phyloP scores from a whole-genome alignment of 1,140 invertebrate species.

The Trichonephila inaurata region DNA sequence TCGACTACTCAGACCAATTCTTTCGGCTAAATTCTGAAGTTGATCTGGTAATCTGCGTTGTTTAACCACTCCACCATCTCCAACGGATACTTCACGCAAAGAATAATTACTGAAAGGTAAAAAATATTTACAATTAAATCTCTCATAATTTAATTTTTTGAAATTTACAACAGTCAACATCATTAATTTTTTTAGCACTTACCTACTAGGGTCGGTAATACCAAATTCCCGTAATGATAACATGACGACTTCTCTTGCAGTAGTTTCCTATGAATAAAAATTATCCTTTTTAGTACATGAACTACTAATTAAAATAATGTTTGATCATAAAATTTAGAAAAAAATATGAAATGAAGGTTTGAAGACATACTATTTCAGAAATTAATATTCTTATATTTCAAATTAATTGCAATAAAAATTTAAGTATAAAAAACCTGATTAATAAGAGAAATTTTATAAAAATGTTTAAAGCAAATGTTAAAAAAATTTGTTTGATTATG shows the following conservation, averaged over 20 bases:
- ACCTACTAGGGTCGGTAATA: constrained; percentile 91
- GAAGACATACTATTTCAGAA: too few species aligned
- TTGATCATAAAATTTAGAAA: too few species aligned
- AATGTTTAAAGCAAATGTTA: too few species aligned
- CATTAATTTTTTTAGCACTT: constrained; percentile 48
- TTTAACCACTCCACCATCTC: constrained; percentile 95
- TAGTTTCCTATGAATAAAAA: constrained; percentile 88
- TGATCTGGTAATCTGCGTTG: constrained; percentile 96
- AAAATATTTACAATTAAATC: not conserved
- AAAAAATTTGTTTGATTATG: too few species aligned
- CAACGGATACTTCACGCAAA: constrained; percentile 96
- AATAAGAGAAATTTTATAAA: too few species aligned
- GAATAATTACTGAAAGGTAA: constrained; percentile 87
- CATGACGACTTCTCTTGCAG: constrained; percentile 98
- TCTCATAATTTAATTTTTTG: not conserved
- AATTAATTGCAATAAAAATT: too few species aligned
- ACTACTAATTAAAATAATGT: too few species aligned
- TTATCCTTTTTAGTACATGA: not conserved
- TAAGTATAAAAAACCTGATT: too few species aligned
- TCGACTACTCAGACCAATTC: constrained; percentile 87
- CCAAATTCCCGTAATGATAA: constrained; percentile 97
- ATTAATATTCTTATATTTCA: too few species aligned
- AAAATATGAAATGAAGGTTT: too few species aligned
- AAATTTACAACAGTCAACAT: too few species aligned
- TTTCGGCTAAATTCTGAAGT: constrained; percentile 96